These are phyloP conservation scores for Tadarida brasiliensis DNA, from an alignment of 2,797 vertebrate species.

Conservation along the genomic window DNA sequence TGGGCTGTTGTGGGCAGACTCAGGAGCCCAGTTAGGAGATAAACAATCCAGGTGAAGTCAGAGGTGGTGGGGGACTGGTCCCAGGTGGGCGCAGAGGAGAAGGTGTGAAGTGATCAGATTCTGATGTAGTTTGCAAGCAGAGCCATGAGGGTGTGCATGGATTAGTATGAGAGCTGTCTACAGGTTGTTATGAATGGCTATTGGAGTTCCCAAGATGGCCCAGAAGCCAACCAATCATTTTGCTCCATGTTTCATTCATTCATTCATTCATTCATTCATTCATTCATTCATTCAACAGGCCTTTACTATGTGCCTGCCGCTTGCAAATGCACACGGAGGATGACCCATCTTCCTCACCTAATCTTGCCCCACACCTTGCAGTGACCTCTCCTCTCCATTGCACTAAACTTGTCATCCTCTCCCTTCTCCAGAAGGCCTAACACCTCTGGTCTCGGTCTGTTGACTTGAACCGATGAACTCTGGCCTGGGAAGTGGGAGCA, in stretches of 20 bases:
- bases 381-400: fast-evolving
- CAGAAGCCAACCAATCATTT: neutral
- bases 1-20: neutral
- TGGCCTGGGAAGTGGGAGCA: neutral
- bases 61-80: neutral
- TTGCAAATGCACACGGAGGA: neutral
- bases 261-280: neutral
- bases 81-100: neutral
- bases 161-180: neutral
- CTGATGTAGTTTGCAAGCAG: neutral
- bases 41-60: too few species aligned
- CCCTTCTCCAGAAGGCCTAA: neutral
- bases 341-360: neutral
- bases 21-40: neutral
- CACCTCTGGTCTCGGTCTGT: fast-evolving
- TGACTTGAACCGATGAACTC: neutral
- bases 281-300: neutral
- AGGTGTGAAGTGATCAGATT: neutral
- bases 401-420: neutral
- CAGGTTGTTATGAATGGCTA: neutral
- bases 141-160: neutral
- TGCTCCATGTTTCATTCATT: neutral
- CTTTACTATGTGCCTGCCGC: neutral
- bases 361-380: neutral
- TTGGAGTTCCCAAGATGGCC: neutral